These are phyloP conservation scores for Drosophila ohnishii DNA, from an alignment of 1,140 invertebrate genomes.

Conservation along the genomic window DNA sequence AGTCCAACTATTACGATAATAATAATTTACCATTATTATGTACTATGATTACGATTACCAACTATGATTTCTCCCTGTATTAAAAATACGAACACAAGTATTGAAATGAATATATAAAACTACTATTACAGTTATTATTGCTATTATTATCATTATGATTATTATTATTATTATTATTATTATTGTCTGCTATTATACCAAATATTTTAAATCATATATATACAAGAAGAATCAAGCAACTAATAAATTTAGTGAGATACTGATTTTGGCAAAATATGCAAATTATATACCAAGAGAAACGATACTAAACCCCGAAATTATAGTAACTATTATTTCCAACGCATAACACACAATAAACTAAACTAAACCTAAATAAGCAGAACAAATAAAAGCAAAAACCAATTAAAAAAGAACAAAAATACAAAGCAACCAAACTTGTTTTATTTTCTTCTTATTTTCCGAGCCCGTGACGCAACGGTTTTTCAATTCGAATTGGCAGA, in stretches of 20 bases:
- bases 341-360: constrained; percentile 58
- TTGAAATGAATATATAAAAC: constrained; percentile 56
- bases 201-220: constrained; percentile 74
- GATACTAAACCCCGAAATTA: constrained; percentile 64
- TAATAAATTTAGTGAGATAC: constrained; percentile 67
- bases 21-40: constrained; percentile 70
- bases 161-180: constrained; percentile 68
- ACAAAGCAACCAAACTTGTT: constrained; percentile 66
- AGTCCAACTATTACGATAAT: constrained; percentile 80
- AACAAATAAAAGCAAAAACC: constrained; percentile 73
- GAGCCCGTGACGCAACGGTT: constrained; percentile 33
- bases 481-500: constrained; percentile 59
- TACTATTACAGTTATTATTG: constrained; percentile 60
- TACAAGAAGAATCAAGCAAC: constrained; percentile 47
- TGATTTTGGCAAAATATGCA: constrained; percentile 82
- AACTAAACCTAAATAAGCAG: constrained; percentile 54
- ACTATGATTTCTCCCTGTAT: constrained; percentile 65
- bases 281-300: constrained; percentile 60
- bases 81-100: constrained; percentile 76
- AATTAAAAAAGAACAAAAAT: constrained; percentile 60
- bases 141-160: too few relatives aligned
- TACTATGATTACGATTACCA: constrained; percentile 57
- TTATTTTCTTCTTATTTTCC: constrained; percentile 65
- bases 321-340: constrained; percentile 75
- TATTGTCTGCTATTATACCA: constrained; percentile 78